Evolutionary conservation across 1,140 invertebrate species (phyloP).

Genomic region (Drosophila bocki): DNA sequence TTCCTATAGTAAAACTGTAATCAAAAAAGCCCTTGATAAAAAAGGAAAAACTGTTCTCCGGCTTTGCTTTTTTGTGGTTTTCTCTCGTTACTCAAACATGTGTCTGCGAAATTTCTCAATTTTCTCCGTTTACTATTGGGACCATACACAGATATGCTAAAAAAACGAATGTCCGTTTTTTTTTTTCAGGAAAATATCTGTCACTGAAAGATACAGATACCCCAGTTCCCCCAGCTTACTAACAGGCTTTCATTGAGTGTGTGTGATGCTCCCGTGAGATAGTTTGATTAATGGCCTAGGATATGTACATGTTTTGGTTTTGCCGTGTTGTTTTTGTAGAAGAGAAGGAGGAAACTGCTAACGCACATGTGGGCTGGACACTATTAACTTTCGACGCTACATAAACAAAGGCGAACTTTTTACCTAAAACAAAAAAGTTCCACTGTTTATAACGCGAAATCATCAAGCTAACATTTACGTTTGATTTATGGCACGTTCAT

Average conservation of each 20-base stretch:
- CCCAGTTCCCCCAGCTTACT: conserved; percentile 21
- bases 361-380: conserved; percentile 64
- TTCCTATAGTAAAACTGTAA: conserved; percentile 32
- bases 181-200: conserved; percentile 72
- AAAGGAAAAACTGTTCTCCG: not conserved
- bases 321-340: conserved; percentile 51
- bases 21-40: conserved; percentile 42
- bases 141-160: conserved; percentile 60
- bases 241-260: conserved; percentile 53
- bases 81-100: conserved; percentile 41
- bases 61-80: conserved; percentile 4
- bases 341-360: conserved; percentile 60
- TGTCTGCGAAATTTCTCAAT: conserved; percentile 52
- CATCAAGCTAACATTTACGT: conserved; percentile 74
- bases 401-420: conserved; percentile 66
- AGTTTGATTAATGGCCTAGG: conserved; percentile 80
- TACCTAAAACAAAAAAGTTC: conserved; percentile 37
- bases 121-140: conserved; percentile 62
- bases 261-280: conserved; percentile 79
- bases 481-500: conserved; percentile 74
- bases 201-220: conserved; percentile 66
- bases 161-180: conserved; percentile 60
- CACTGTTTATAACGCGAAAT: conserved; percentile 80
- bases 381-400: conserved; percentile 66
- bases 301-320: conserved; percentile 54